A percentile compares a stretch with the other conserved stretches of the same genome.
phyloP scores from a whole-genome alignment of 2,113 vertebrate species.

The Chionomys nivalis region DNA sequence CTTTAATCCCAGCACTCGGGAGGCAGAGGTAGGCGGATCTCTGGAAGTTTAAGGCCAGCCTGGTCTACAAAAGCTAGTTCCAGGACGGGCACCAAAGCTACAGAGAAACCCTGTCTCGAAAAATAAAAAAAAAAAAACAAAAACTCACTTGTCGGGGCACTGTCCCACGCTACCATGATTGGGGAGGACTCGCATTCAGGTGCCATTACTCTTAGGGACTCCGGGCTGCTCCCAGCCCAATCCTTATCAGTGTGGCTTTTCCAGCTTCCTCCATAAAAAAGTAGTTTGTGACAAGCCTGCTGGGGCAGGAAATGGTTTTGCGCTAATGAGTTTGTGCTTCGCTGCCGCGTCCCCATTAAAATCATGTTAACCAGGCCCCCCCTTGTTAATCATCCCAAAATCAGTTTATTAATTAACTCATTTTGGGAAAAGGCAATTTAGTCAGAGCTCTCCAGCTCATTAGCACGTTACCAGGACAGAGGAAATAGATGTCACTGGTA shows the following conservation, averaged over 20 bases:
- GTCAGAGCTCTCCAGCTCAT: constrained; percentile 76
- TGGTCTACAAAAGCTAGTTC: too few relatives aligned
- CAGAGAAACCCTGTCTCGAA: too few relatives aligned
- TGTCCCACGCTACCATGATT: accelerated
- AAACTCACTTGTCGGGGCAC: not conserved
- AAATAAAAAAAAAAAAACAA: too few relatives aligned
- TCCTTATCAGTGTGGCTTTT: constrained; percentile 36
- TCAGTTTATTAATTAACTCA: constrained; percentile 84
- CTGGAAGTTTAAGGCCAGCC: too few relatives aligned
- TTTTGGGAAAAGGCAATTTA: constrained; percentile 81
- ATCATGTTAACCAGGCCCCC: constrained; percentile 80
- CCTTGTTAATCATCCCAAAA: constrained; percentile 80
- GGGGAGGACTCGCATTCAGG: not conserved
- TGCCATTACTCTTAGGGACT: not conserved
- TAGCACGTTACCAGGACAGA: constrained; percentile 77
- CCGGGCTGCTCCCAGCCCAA: not conserved
- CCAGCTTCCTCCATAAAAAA: constrained; percentile 68
- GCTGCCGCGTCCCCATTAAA: constrained; percentile 79
- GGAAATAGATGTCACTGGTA: constrained; percentile 72
- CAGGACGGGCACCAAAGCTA: too few relatives aligned
- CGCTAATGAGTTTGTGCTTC: constrained; percentile 81
- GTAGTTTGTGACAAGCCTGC: constrained; percentile 73
- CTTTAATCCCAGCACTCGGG: too few relatives aligned
- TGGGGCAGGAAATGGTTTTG: constrained; percentile 80
- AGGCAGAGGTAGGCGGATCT: too few relatives aligned